Percentiles rank a stretch among this genome's conserved stretches.
Conservation (phyloP, 2,797 vertebrate species). For the Acanthurus leucopareius region DNA sequence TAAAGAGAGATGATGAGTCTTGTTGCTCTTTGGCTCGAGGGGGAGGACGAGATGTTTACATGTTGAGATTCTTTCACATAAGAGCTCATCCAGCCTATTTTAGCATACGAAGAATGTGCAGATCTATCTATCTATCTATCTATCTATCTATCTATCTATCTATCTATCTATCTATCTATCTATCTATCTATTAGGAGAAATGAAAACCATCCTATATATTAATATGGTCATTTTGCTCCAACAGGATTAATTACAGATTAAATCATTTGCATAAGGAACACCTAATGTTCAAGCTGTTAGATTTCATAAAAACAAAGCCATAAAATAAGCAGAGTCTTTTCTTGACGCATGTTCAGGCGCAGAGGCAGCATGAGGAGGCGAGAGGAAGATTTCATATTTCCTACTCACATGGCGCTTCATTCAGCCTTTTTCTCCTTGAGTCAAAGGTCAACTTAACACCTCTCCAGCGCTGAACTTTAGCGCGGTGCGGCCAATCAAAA, state of each 20-base stretch:
- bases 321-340: not conserved
- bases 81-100: not conserved
- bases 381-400: conserved; percentile 1
- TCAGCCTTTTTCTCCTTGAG: not conserved
- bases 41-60: conserved; percentile 28
- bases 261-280: not conserved
- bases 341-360: not conserved
- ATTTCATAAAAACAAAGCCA: not conserved
- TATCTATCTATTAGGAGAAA: not conserved
- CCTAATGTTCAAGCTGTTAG: not conserved
- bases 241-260: not conserved
- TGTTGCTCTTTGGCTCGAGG: conserved; percentile 9
- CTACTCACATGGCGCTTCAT: not conserved
- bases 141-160: conserved; percentile 5
- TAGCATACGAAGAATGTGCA: not conserved
- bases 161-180: not conserved
- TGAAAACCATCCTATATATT: not conserved
- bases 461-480: conserved; percentile 9
- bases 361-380: not conserved
- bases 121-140: not conserved
- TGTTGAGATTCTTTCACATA: conserved; percentile 19
- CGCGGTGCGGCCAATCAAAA: conserved; percentile 11
- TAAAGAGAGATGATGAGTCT: conserved; percentile 23
- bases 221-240: not conserved
- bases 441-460: conserved; percentile 30